Evolutionary conservation across 2,113 vertebrate genomes (phyloP).

Genomic region (Saguinus midas): DNA sequence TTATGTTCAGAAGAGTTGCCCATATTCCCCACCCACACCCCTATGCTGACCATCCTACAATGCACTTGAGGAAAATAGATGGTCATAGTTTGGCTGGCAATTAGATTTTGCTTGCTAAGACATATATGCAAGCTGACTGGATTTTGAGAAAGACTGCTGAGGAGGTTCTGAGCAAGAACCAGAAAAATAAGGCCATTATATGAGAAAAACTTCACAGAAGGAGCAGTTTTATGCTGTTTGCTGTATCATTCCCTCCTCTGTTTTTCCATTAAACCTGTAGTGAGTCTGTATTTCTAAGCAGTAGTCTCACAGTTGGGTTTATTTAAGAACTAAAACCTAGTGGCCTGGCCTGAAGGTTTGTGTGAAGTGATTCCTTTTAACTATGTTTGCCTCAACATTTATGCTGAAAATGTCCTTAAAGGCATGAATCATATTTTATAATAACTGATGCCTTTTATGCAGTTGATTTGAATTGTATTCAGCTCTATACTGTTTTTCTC

Average conservation of each 20-base stretch:
- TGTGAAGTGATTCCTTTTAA: not conserved
- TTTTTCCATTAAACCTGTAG: slow-evolving; percentile 33
- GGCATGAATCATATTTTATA: not conserved
- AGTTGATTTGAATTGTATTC: not conserved
- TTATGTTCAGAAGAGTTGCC: not conserved
- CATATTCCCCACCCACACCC: not conserved
- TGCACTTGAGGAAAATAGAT: not conserved
- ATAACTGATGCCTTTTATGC: not conserved
- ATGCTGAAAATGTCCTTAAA: not conserved
- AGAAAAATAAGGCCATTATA: not conserved
- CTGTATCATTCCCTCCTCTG: not conserved
- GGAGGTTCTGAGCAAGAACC: not conserved
- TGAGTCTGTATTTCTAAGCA: not conserved
- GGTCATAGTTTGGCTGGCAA: not conserved
- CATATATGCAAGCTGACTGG: not conserved
- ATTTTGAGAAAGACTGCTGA: not conserved
- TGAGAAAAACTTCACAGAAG: slow-evolving; percentile 1
- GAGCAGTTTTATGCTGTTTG: not conserved
- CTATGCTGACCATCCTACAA: not conserved
- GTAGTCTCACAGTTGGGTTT: not conserved
- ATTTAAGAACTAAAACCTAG: slow-evolving; percentile 22
- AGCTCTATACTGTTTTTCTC: not conserved
- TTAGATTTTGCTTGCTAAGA: not conserved
- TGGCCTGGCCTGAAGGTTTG: not conserved
- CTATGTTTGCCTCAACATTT: not conserved